phyloP scores from a whole-genome alignment of 1,140 invertebrate species.

The Zaprionus capensis region DNA sequence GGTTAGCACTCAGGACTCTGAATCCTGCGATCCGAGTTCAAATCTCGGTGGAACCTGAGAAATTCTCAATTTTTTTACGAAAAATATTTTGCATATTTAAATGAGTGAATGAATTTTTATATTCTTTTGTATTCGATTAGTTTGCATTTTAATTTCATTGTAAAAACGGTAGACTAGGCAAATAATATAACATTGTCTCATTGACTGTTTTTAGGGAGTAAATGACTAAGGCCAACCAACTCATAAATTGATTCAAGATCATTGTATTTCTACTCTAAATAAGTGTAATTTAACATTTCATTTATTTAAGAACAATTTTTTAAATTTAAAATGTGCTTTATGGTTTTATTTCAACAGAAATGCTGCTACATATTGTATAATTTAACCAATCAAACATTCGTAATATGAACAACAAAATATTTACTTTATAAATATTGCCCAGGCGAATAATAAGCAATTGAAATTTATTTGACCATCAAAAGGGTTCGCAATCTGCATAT shows the following conservation, averaged over 20 bases:
- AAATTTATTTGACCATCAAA: slow-evolving; percentile 8
- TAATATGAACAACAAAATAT: background rate
- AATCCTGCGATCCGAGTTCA: slow-evolving; percentile 95
- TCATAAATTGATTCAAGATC: too few relatives aligned
- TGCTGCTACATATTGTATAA: too few relatives aligned
- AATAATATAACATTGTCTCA: background rate
- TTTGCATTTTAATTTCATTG: background rate
- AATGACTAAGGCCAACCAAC: too few relatives aligned
- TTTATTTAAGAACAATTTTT: too few relatives aligned
- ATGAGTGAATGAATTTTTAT: background rate
- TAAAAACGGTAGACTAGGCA: background rate
- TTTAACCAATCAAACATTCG: too few relatives aligned
- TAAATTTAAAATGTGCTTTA: too few relatives aligned
- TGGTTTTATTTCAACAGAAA: too few relatives aligned
- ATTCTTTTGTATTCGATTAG: background rate
- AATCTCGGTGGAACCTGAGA: slow-evolving; percentile 91
- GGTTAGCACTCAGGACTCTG: slow-evolving; percentile 96
- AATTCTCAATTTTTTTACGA: background rate
- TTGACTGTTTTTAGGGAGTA: background rate
- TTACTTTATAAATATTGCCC: background rate
- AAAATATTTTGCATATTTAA: background rate
- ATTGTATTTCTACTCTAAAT: background rate
- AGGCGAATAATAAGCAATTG: slow-evolving; percentile 11
- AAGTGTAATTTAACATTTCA: too few relatives aligned
- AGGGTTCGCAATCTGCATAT: background rate